Percentiles rank a stretch among this genome's conserved stretches.
Evolutionary conservation across 2,888 invertebrate genomes (phyloP).

Genomic region (Leptinotarsa haldemani): DNA sequence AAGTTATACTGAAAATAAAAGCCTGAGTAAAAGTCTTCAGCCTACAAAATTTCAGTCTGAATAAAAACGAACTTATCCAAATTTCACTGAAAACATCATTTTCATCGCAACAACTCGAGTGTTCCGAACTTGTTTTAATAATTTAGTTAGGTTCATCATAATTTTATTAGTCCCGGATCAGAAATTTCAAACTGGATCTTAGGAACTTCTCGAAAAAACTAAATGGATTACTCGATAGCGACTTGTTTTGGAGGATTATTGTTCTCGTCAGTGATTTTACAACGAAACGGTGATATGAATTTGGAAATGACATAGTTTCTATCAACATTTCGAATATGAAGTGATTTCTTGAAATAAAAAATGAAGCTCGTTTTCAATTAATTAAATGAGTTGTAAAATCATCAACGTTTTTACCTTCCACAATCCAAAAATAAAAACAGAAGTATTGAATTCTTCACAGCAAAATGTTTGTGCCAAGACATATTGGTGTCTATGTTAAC

Average conservation of each 20-base stretch:
- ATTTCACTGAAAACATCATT: conserved; percentile 29
- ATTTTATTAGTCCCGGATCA: conserved; percentile 31
- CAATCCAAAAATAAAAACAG: too few species aligned
- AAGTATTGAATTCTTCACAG: too few species aligned
- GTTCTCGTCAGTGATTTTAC: background rate
- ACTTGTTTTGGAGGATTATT: conserved; percentile 12
- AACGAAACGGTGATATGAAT: background rate
- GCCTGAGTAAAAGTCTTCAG: background rate
- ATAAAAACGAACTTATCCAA: conserved; percentile 11
- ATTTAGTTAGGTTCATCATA: conserved; percentile 30
- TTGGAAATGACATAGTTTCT: background rate
- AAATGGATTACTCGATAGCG: conserved; percentile 12
- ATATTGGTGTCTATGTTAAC: too few species aligned
- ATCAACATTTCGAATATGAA: too few species aligned
- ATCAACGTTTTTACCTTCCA: too few species aligned
- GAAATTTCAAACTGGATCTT: conserved; percentile 17
- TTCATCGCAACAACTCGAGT: conserved; percentile 31
- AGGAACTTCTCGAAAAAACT: conserved; percentile 14
- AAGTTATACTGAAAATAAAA: background rate
- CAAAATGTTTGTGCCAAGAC: too few species aligned
- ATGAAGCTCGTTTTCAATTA: too few species aligned
- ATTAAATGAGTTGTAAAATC: too few species aligned
- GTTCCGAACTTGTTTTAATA: conserved; percentile 33
- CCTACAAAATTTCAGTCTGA: background rate
- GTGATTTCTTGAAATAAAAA: too few species aligned